Base-by-base conservation (phyloP, 2,797 vertebrate species). In the Chrosomus eos region DNA sequence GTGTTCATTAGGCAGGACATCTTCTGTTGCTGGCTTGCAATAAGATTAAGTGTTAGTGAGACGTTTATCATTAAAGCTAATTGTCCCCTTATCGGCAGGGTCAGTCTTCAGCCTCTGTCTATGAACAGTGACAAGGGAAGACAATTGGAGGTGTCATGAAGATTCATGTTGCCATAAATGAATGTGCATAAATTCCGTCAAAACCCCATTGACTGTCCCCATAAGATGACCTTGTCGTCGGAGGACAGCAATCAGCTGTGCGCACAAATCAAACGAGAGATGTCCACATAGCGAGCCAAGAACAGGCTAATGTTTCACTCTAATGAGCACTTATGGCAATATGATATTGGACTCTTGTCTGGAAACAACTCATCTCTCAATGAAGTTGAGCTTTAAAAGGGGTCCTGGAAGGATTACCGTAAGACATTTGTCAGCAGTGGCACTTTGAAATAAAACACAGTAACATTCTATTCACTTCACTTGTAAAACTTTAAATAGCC, bases 11-110 rank as follows among this genome's bases (percentile, higher is more conserved):
- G 87, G 84, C 82, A 87, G 81, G 80, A 86, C 84, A 84, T 86
- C 21, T 80, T 73, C 77, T 84, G 67, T 51, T 84, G 78, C 81
- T 85, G 81, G 88, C 89, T 85, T 85, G n/a, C 91, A 93, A 95
- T 93, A 23, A 48, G 88, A 93, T 95, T 93, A 93, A 80, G 83
- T 90, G 91, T 92, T 88, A 93, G 40, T 89, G 89, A 93, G 90
- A 93, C 90, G 86, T 90, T 89, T 88, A 91, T 93, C 93, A 83
- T 82, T 81, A 67, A 77, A 43, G 91, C 83, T 91, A 93, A 94
- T 94, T 91, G 86, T 68, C 38, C 78, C 36, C 58, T 91, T 91
- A 93, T 92, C 91, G 78, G 90, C 79, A 45, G 58, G 84, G 89
- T 80, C 88, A 82, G 81, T 89, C 89, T 93, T 86, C 19, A 80